Evolutionary conservation across 2,797 vertebrate species (phyloP), one percentile per base, ranked within the genome.

Genomic region (Pseudochaenichthys georgianus): DNA sequence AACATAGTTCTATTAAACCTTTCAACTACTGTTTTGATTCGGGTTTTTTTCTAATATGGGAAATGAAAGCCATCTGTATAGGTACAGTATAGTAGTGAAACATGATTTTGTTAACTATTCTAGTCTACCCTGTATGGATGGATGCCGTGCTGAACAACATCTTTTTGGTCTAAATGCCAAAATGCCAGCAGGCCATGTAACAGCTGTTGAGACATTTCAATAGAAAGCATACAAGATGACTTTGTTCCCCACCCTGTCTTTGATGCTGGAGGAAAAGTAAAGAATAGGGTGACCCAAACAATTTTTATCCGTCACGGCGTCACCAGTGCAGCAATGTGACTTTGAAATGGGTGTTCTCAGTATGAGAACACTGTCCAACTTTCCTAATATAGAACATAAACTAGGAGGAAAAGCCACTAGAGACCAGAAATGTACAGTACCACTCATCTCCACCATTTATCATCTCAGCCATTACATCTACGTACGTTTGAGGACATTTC

Each of bases 361-460:
- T 16, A 13, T 23, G 31, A 38, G n/a, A 57, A 65, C 45, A 73
- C 16, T 42, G 34, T 47, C 41, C 5, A 53, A 43, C 7, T 15
- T 50, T 62, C 63, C 63, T 9, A 50, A 50, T 48, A 73, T 59
- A 62, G 59, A 80, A 50, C 63, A 46, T 52, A 19, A 21, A 60
- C 43, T 60, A 58, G 15, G 51, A 65, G 9, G 59, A 61, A 67
- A 59, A 63, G 54, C 45, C 10, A 58, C 57, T 58, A 43, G 7
- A 70, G 47, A 81, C 43, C 13, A 48, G 45, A 58, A 67, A 73
- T 64, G 64, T 64, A 42, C 9, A 66, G 34, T 17, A 42, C n/a
- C 11, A 57, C 48, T 57, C 21, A 38, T 38, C 34, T 38, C 8
- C 7, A 70, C n/a, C 12, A 46, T 59, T 34, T 68, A 34, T 63